Conservation (phyloP, 1,140 invertebrate species). For the Anastatus disparis region DNA sequence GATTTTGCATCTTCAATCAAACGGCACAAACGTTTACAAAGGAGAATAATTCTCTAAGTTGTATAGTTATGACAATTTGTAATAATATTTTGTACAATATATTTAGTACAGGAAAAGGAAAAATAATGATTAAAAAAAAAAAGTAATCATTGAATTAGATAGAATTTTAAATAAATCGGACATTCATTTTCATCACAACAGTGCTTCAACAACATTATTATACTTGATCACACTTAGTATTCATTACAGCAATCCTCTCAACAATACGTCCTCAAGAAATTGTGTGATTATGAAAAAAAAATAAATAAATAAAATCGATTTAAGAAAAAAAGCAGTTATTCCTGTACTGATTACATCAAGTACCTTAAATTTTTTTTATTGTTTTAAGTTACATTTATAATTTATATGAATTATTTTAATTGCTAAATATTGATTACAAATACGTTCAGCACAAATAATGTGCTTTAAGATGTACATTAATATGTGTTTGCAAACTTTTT, state of each 20-base stretch:
- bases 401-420: slow-evolving; percentile 4
- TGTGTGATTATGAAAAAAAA: slow-evolving; percentile 3
- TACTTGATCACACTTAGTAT: not conserved
- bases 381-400: slow-evolving; percentile 3
- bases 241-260: not conserved
- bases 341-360: slow-evolving; percentile 15
- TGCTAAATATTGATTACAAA: not conserved
- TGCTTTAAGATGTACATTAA: not conserved
- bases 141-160: not conserved
- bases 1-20: slow-evolving; percentile 16
- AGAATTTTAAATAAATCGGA: not conserved
- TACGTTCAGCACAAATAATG: slow-evolving; percentile 3
- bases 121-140: slow-evolving; percentile 10
- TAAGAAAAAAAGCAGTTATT: not conserved
- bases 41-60: slow-evolving; percentile 25
- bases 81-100: slow-evolving; percentile 36
- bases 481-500: slow-evolving; percentile 5
- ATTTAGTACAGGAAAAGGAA: slow-evolving; percentile 1
- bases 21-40: slow-evolving; percentile 22
- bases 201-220: not conserved
- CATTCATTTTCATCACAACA: not conserved
- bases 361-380: slow-evolving; percentile 21
- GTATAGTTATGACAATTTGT: slow-evolving; percentile 31
- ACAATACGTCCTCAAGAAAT: not conserved
- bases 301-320: not conserved